These are phyloP conservation scores for Pterois miles DNA, from an alignment of 2,797 vertebrate genomes.

Conservation along the genomic window DNA sequence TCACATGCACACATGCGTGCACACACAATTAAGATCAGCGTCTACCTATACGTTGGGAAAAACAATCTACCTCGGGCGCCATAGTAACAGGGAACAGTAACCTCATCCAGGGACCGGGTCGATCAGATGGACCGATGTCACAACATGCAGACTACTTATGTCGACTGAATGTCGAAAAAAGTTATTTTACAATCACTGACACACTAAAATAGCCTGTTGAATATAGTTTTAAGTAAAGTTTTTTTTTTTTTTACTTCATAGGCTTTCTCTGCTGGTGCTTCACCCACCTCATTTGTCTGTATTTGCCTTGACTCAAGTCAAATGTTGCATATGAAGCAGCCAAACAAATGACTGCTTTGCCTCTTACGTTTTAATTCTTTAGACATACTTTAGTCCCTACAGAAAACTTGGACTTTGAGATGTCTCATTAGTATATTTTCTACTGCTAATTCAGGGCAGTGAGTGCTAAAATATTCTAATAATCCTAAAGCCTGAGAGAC, in stretches of 20 bases:
- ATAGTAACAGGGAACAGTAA: constrained; percentile 63
- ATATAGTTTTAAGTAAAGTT: neutral
- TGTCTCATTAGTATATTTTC: neutral
- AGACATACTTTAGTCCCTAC: neutral
- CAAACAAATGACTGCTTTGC: constrained; percentile 32
- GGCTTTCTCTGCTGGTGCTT: neutral
- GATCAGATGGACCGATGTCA: constrained; percentile 37
- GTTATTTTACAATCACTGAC: too few species aligned
- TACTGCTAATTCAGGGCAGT: constrained; percentile 24
- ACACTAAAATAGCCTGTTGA: neutral
- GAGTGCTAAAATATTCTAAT: constrained; percentile 45
- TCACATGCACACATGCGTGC: constrained; percentile 18
- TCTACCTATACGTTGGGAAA: constrained; percentile 52
- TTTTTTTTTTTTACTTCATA: neutral
- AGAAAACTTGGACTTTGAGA: constrained; percentile 14
- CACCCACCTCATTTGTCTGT: constrained; percentile 51
- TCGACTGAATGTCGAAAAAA: neutral
- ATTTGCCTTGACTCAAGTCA: constrained; percentile 55
- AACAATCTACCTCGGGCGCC: constrained; percentile 59
- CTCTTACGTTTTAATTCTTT: neutral
- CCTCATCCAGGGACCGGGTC: constrained; percentile 24
- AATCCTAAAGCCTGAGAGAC: constrained; percentile 56
- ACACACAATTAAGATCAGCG: constrained; percentile 33
- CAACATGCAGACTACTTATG: neutral
- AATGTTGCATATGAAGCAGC: constrained; percentile 10